Evolutionary conservation across 2,888 invertebrate genomes (phyloP), one percentile per base, ranked within the genome.

Genomic region (Cryptocephalus moraei): DNA sequence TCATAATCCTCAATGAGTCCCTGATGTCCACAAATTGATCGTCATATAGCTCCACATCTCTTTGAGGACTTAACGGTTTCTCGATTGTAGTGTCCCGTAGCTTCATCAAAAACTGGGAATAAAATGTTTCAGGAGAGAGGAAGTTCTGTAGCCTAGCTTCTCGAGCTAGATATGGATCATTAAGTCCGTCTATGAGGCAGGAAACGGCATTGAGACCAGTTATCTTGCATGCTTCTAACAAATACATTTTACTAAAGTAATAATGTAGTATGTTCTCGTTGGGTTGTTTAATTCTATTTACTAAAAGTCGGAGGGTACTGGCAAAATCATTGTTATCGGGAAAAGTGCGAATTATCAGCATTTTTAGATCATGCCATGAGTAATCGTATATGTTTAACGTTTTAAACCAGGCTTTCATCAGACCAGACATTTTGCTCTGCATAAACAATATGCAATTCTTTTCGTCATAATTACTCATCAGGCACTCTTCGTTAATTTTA

Each of bases 391-490:
- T 47, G 8, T 56, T 41, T 2, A 63, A 48, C 10, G 55, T 57
- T 44, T 62, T 63, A 43, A 56, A 62, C 63, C 63, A 63, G 33
- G 62, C 56, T 43, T 63, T 63, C 34, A 63, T 53, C 42, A 62
- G 53, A 10, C 63, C 62, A 13, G 60, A 54, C 62, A 63, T 62
- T 53, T 58, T 54, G 39, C 49, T 56, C 39, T 53, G 51, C 49
- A 60, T 48, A 49, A 52, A 61, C 34, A 55, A 49, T 32, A 63
- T 59, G 13, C 57, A 56, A 8, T 49, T 53, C 41, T 52, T 56
- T 31, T 63, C 63, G 46, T 60, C 55, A 46, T 53, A 60, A 38
- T 57, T 56, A 41, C 53, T 49, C 8, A 56, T 50, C 33, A 61
- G 41, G 44, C 60, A 58, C 22, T 55, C 52, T 34, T 61, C 60